Percentiles rank a stretch among this genome's conserved stretches.
These are phyloP conservation scores for Passer domesticus DNA, from an alignment of 2,113 vertebrate genomes.

Conservation along the genomic window DNA sequence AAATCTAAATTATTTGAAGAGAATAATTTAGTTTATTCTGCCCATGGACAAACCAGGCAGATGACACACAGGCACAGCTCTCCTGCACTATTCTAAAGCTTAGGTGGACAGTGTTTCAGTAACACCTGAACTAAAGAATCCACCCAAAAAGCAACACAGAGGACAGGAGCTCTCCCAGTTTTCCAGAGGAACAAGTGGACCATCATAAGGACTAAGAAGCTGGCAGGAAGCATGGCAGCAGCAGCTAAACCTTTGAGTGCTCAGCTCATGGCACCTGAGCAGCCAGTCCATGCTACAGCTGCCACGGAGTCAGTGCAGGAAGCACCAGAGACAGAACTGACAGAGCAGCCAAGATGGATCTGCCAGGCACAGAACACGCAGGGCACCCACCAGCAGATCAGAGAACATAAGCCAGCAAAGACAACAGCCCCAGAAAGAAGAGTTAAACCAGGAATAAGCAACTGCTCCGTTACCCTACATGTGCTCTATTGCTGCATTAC, in stretches of 20 bases:
- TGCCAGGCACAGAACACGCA: constrained; percentile 43
- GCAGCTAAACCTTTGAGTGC: background rate
- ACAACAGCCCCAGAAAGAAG: constrained; percentile 30
- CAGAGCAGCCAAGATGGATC: background rate
- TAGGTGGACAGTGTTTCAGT: background rate
- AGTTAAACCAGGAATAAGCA: constrained; percentile 35
- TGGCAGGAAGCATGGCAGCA: background rate
- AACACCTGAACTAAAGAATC: background rate
- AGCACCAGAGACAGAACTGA: background rate
- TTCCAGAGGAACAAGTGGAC: background rate
- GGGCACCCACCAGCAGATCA: constrained; percentile 44
- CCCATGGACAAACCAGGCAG: background rate
- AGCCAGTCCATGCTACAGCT: background rate
- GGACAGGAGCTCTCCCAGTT: background rate
- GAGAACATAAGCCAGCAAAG: constrained; percentile 43
- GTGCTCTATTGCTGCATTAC: background rate
- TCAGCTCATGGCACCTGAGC: background rate
- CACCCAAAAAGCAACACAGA: background rate
- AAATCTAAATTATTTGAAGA: background rate
- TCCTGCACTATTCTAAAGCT: background rate
- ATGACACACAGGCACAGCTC: background rate
- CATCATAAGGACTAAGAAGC: background rate
- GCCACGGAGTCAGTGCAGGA: background rate
- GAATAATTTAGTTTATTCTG: background rate
- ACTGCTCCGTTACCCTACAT: constrained; percentile 39